A percentile compares a stretch with the other conserved stretches of the same genome.
These are phyloP conservation scores for Exaiptasia diaphana DNA, from an alignment of 64 coral and sea anemone species.

Conservation along the genomic window DNA sequence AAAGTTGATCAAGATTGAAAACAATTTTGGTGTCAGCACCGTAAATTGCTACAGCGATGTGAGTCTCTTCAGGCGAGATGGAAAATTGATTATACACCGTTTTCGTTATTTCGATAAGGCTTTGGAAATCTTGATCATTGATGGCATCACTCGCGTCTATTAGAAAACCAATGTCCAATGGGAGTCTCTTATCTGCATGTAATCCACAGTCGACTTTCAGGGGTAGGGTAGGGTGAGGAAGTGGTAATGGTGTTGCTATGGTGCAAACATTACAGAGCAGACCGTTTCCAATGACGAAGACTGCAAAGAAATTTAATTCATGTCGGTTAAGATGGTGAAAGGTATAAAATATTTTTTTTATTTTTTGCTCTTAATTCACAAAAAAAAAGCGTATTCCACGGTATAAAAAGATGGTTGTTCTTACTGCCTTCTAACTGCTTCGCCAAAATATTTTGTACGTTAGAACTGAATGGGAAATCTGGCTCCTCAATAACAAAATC, in stretches of 20 bases:
- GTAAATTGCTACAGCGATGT: slow-evolving; percentile 41
- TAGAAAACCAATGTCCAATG: slow-evolving; percentile 39
- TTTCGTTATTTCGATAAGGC: slow-evolving; percentile 31
- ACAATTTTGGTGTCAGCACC: slow-evolving; percentile 9
- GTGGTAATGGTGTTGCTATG: not conserved
- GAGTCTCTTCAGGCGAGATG: not conserved
- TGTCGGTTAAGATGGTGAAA: too few relatives aligned
- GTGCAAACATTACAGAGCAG: not conserved
- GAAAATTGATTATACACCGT: slow-evolving; percentile 13
- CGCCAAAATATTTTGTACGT: not conserved
- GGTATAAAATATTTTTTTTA: too few relatives aligned
- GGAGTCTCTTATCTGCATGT: not conserved
- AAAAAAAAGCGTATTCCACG: too few relatives aligned
- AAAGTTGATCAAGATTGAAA: slow-evolving; percentile 25
- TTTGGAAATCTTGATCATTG: not conserved
- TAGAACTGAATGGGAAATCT: not conserved
- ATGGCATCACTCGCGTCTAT: slow-evolving; percentile 30
- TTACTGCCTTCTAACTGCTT: not conserved
- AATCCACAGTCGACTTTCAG: slow-evolving; percentile 5
- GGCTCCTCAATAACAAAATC: slow-evolving; percentile 31
- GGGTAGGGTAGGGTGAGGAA: slow-evolving; percentile 3
- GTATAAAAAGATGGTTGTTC: too few relatives aligned
- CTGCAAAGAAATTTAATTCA: slow-evolving; percentile 6
- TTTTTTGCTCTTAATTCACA: too few relatives aligned
- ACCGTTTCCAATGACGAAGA: slow-evolving; percentile 4